Evolutionary conservation across 2,113 vertebrate species (phyloP), one percentile per base, ranked within the genome.

Genomic region (Nycticebus coucang): DNA sequence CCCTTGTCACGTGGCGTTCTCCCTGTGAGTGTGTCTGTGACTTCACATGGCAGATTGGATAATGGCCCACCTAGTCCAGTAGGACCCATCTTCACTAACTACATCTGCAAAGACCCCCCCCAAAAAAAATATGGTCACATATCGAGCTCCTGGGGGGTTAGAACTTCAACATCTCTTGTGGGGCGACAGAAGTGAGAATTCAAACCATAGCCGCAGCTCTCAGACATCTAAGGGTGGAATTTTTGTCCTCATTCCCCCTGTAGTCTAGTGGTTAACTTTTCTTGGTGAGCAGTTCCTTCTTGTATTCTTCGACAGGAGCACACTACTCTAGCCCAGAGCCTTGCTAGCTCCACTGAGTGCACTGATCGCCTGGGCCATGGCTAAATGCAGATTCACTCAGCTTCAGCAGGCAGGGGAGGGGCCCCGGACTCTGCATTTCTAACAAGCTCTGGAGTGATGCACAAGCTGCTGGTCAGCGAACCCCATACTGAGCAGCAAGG

Each of bases 1-100:
- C 13, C 12, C 12, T 5, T 3, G 21, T 13, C 64, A 59, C 9
- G 0, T 45, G 86, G 14, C 4, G 0, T n/a, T 71, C 45, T 41
- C 24, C 12, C 68, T 3, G 15, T 8, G 8, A 50, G 4, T 2
- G 62, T 11, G 17, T 55, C 21, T 74, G 24, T 69, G 59, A 45
- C 66, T 53, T 35, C 59, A 2, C 5, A 17, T 24, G 33, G 3
- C 21, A 26, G 4, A 4, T 24, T 10, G 62, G 5, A 21, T 41
- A 17, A n/a, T 21, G 35, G 50, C 82, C 28, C 18, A 19, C 15
- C 50, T 8, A 30, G 35, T 33, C 14, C 10, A 28, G 60, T 3
- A 5, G 45, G 74, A 59, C 35, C 35, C 35, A 35, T 19, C 28
- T n/a, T 68, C 33, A 57, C 5, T 5, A 57, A n/a, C 18, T 18